Base-by-base conservation (phyloP, 2,888 invertebrate species). In the Tortrix viridana region DNA sequence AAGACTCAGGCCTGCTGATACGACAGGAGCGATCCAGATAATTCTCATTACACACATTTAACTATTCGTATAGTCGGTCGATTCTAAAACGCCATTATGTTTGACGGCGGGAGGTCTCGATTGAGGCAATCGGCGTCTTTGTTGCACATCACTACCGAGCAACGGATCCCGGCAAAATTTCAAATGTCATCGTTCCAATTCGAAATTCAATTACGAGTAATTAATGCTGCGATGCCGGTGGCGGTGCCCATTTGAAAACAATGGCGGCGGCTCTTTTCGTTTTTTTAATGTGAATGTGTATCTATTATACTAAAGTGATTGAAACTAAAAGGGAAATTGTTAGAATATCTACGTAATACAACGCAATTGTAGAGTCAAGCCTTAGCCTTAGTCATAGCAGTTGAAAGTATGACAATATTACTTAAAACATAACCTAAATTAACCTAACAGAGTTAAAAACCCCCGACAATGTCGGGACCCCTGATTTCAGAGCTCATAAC, bases 151-250 rank as follows among this genome's bases (percentile, higher is more conserved):
- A 89, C 91, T 91, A 85, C 84, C 76, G 82, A 79, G 80, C 74
- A 81, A 75, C 81, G 81, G 76, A 79, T 84, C 84, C 85, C 88
- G 89, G 86, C 82, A 92, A 93, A 93, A 93, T 85, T 66, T 88
- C 88, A 90, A 93, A 91, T 93, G 93, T 94, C 93, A 94, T 94
- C 93, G 89, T 93, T 88, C 93, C 93, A 93, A 94, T 94, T 93
- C 93, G 91, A 93, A 93, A 93, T 93, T 93, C 93, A 94, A 93
- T 93, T 93, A 93, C 88, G 81, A 89, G 92, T 93, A 94, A 94
- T 94, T 94, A 94, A 92, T 89, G 85, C 86, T 84, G 81, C 77
- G 83, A 84, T 80, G 85, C 78, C 87, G 85, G 86, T 87, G 86
- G 87, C 90, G 86, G 85, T 80, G 79, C 81, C 86, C 83, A 84